Conservation (phyloP, 2,113 vertebrate genomes). For the Notiomystis cincta region DNA sequence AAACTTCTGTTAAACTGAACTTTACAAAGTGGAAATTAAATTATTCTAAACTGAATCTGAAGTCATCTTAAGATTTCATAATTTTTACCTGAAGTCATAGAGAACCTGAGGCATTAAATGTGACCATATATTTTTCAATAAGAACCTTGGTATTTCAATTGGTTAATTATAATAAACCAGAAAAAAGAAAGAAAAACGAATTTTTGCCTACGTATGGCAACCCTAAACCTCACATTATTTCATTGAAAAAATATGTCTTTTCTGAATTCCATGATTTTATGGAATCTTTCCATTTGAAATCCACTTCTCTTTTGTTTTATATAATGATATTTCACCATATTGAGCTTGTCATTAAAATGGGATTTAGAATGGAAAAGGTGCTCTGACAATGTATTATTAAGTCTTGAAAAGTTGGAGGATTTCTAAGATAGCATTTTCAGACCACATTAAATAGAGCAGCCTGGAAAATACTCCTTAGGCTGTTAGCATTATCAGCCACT, state of each 20-base stretch:
- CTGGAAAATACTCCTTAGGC: background rate
- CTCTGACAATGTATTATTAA: background rate
- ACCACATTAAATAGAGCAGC: background rate
- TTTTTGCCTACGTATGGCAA: background rate
- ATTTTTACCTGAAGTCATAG: background rate
- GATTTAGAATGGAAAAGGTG: background rate
- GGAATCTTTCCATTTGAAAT: background rate
- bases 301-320: background rate
- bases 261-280: background rate
- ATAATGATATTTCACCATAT: background rate
- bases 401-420: background rate
- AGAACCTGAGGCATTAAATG: background rate
- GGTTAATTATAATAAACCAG: background rate
- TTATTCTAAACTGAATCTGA: background rate
- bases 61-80: background rate
- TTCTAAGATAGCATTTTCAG: background rate
- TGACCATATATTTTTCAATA: background rate
- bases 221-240: rapidly evolving
- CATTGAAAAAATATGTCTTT: background rate
- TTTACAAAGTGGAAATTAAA: background rate
- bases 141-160: background rate
- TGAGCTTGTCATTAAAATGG: background rate
- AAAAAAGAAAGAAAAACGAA: background rate
- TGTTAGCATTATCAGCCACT: background rate
- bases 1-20: background rate